Base-by-base conservation (phyloP, 2,888 invertebrate species). In the Laspeyria flexula region DNA sequence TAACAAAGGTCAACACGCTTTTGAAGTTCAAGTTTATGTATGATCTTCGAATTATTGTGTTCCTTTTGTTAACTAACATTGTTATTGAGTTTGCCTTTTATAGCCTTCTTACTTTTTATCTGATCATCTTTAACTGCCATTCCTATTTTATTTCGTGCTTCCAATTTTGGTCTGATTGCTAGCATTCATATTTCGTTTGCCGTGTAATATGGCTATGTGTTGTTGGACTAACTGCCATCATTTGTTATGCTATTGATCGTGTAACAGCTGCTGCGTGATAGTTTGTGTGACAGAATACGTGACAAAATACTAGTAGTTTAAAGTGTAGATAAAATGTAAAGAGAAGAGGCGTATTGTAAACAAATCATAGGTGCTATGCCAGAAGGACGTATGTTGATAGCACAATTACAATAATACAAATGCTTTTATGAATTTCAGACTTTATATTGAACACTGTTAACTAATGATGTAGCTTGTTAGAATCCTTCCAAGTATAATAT, bases 1-100 rank as follows among this genome's bases (percentile, higher is more conserved):
- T 48, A 54, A 67, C 49, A 60, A 57, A 64, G 62, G 62, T 65
- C 56, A 53, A 49, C 46, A 37, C 12, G 49, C 30, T 65, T 59
- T 65, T 56, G 43, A 67, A 68, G 66, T 67, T 67, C 62, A 65
- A 58, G 62, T 52, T 52, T 52, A 45, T 51, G 23, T 51, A 31
- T 41, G 31, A 38, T 42, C 27, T 52, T 42, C n/a, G 13, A 33
- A 41, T 45, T 51, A 50, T 50, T 50, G 16, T 41, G 48, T 48
- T 31, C 25, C 43, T 44, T 50, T 50, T 50, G 40, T 50, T 49
- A 23, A 27, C 13, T 34, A 25, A 37, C n/a, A 31, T 18, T 15
- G 27, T 43, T 42, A 42, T 42, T 48, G 37, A 29, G 37, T 21
- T 30, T 23, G 18, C 37, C 38, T 29, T 48, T 42, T 42, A 27